Evolutionary conservation across 1,140 invertebrate species (phyloP).

Genomic region (Papilio dardanus): DNA sequence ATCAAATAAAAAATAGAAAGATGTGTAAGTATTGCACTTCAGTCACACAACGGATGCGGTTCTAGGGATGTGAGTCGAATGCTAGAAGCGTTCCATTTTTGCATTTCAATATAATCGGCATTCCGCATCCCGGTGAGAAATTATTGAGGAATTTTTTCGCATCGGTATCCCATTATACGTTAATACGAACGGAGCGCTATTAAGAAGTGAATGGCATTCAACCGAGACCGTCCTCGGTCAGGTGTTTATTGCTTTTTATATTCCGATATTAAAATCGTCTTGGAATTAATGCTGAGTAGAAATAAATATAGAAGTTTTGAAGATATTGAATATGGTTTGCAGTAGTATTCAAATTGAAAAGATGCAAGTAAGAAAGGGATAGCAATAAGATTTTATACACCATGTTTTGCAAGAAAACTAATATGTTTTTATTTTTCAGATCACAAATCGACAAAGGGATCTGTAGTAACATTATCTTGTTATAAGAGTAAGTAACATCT

Average conservation of each 20-base stretch:
- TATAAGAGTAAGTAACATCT: slow-evolving; percentile 71
- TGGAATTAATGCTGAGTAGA: slow-evolving; percentile 35
- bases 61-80: not conserved
- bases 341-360: too few relatives aligned
- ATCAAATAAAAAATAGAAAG: not conserved
- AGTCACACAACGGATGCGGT: not conserved
- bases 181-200: slow-evolving; percentile 52
- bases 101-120: slow-evolving; percentile 53
- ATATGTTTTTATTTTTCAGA: slow-evolving; percentile 54
- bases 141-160: slow-evolving; percentile 66
- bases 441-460: slow-evolving; percentile 74
- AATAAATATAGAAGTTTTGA: slow-evolving; percentile 18
- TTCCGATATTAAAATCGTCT: slow-evolving; percentile 38
- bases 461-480: slow-evolving; percentile 72
- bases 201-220: slow-evolving; percentile 51
- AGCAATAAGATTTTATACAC: slow-evolving; percentile 18
- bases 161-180: slow-evolving; percentile 66
- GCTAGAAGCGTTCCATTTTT: slow-evolving; percentile 46
- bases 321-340: too few relatives aligned
- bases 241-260: slow-evolving; percentile 40
- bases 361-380: too few relatives aligned
- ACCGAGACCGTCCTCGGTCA: slow-evolving; percentile 22
- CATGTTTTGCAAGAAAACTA: not conserved
- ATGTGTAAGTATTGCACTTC: not conserved
- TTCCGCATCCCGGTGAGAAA: slow-evolving; percentile 43